These are phyloP conservation scores for Aix galericulata DNA, from an alignment of 2,113 vertebrate genomes.

Conservation along the genomic window DNA sequence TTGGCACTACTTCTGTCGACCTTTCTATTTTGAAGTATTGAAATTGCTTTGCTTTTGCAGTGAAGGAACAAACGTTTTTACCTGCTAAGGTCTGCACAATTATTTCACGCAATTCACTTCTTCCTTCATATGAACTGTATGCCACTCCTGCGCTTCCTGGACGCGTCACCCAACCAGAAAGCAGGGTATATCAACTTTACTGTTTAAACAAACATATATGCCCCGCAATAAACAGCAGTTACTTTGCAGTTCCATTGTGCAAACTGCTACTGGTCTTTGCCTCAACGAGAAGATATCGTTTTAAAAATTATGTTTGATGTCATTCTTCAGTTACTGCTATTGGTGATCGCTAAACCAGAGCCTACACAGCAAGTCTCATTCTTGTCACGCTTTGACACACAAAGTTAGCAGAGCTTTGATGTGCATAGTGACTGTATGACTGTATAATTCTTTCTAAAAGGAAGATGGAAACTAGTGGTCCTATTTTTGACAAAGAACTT, in stretches of 20 bases:
- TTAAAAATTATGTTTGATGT: neutral
- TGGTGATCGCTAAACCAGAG: neutral
- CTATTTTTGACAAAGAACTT: neutral
- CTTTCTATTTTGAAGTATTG: neutral
- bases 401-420: neutral
- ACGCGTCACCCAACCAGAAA: neutral
- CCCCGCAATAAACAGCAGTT: neutral
- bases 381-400: neutral
- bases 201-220: neutral
- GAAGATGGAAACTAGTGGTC: neutral
- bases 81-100: neutral
- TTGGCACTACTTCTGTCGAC: neutral
- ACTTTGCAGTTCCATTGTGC: neutral
- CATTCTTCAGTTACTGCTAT: neutral
- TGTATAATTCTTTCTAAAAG: neutral
- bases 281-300: neutral
- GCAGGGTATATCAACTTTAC: neutral
- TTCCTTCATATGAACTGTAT: neutral
- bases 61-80: neutral
- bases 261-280: neutral
- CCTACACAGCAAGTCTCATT: neutral
- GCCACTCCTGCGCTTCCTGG: neutral
- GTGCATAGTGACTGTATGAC: neutral
- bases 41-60: neutral
- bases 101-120: neutral